These are phyloP conservation scores for Triops longicaudatus DNA, from an alignment of 1,140 invertebrate species.

Conservation along the genomic window DNA sequence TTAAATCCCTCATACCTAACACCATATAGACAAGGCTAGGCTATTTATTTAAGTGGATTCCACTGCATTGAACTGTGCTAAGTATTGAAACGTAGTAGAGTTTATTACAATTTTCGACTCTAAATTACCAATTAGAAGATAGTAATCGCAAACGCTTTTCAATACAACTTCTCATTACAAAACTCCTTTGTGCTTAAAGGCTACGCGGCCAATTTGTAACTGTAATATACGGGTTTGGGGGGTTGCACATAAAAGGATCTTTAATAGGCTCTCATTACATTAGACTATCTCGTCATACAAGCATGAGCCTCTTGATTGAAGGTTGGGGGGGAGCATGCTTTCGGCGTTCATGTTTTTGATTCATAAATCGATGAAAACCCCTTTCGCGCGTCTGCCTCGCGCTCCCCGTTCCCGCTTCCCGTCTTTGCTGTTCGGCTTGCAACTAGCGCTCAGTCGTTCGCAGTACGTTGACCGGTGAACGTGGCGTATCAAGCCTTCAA, in stretches of 20 bases:
- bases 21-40: no score
- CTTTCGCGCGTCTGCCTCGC: slow-evolving; percentile 3
- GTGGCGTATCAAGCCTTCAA: no score
- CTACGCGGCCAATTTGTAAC: not conserved
- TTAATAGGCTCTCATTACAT: slow-evolving; percentile 12
- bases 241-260: not conserved
- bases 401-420: not conserved
- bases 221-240: not conserved
- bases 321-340: not conserved
- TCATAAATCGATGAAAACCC: not conserved
- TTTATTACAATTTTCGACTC: no score
- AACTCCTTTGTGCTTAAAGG: not conserved
- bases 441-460: no score
- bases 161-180: no score
- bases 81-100: no score
- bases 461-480: no score
- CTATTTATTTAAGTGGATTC: no score
- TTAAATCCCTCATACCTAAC: not conserved
- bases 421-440: not conserved
- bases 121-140: no score
- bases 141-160: no score
- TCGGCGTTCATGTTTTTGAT: not conserved
- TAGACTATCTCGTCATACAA: not conserved
- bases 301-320: not conserved
- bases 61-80: no score